phyloP scores from a whole-genome alignment of 2,888 invertebrate species.

The Crocallis elinguaria region DNA sequence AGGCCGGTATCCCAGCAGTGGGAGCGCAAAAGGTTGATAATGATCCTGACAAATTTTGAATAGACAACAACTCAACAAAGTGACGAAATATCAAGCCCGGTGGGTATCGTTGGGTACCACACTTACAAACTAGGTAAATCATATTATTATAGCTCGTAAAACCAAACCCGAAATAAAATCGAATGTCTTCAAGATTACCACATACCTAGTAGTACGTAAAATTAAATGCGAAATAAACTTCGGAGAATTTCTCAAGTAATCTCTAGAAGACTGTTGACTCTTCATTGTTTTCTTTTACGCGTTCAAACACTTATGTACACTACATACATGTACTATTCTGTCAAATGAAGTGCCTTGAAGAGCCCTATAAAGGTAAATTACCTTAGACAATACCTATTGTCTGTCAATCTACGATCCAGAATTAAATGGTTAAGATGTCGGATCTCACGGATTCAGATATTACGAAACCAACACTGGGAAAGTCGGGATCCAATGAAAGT shows the following conservation, averaged over 20 bases:
- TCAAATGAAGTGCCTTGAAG: conserved; percentile 16
- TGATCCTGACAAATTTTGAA: too few relatives aligned
- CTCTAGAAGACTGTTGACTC: background rate
- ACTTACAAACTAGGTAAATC: too few relatives aligned
- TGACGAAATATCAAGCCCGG: too few relatives aligned
- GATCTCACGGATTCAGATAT: conserved; percentile 16
- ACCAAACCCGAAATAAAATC: too few relatives aligned
- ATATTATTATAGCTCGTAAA: too few relatives aligned
- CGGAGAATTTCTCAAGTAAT: background rate
- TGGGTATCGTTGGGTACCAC: too few relatives aligned
- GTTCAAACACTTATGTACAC: conserved; percentile 26
- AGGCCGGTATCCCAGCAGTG: too few relatives aligned
- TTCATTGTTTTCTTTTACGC: conserved; percentile 30
- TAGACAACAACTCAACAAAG: too few relatives aligned
- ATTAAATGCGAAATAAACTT: too few relatives aligned
- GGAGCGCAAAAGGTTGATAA: too few relatives aligned
- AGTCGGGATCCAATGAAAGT: conserved; percentile 15
- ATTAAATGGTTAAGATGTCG: conserved; percentile 35
- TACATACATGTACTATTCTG: conserved; percentile 15
- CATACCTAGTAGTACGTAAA: too few relatives aligned
- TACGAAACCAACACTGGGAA: conserved; percentile 6
- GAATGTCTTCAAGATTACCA: too few relatives aligned
- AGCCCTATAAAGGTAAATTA: conserved; percentile 20
- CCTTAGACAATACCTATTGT: conserved; percentile 31
- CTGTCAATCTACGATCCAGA: conserved; percentile 26